phyloP scores from a whole-genome alignment of 2,888 invertebrate species.

The Lasius platythorax region DNA sequence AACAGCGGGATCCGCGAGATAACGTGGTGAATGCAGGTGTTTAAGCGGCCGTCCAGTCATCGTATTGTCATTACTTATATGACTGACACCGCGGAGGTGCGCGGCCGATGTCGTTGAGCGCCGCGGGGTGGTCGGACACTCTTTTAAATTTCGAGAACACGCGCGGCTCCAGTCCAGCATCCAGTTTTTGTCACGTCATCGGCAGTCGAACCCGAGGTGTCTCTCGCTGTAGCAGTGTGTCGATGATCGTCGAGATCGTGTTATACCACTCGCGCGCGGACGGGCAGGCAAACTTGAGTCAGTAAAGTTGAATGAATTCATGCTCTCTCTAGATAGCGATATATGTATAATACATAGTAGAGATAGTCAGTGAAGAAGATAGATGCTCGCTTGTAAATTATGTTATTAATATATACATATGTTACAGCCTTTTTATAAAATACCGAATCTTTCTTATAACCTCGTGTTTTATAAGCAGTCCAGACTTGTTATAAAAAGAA shows the following conservation, averaged over 20 bases:
- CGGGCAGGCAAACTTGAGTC: background rate
- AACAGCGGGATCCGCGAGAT: constrained; percentile 83
- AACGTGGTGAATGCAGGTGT: constrained; percentile 84
- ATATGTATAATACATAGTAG: background rate
- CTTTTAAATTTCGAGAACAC: constrained; percentile 63
- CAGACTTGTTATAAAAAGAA: background rate
- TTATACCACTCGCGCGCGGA: constrained; percentile 24
- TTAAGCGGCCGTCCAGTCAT: constrained; percentile 83
- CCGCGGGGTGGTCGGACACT: constrained; percentile 75
- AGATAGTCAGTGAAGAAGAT: background rate
- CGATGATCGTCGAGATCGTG: constrained; percentile 24
- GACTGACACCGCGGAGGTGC: constrained; percentile 69
- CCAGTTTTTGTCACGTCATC: constrained; percentile 49
- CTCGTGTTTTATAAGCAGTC: background rate
- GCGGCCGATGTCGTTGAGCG: constrained; percentile 66
- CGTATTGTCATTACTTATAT: constrained; percentile 83
- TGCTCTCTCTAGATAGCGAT: background rate
- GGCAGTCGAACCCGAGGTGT: constrained; percentile 44
- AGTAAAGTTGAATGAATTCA: constrained; percentile 28
- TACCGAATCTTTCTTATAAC: too few relatives aligned
- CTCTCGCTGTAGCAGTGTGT: constrained; percentile 22
- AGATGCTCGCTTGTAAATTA: background rate
- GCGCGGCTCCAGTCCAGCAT: constrained; percentile 36
- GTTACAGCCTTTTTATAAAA: too few relatives aligned
- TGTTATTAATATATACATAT: background rate